Percentiles rank a stretch among this genome's conserved stretches.
These are phyloP conservation scores for Chamaea fasciata DNA, from an alignment of 2,113 vertebrate genomes.

Conservation along the genomic window DNA sequence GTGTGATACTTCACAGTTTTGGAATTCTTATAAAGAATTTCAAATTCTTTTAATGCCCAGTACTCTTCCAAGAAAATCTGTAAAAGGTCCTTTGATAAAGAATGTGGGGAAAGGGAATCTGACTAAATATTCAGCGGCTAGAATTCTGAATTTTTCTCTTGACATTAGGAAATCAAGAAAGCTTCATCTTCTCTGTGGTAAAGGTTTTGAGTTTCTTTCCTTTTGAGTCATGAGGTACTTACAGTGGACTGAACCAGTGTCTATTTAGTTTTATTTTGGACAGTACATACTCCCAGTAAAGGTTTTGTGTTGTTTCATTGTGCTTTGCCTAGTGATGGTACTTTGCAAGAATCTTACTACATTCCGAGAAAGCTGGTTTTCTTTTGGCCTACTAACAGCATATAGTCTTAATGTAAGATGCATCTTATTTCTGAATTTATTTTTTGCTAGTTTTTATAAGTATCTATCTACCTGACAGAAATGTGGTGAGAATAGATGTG, in stretches of 20 bases:
- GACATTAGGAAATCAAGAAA: not conserved
- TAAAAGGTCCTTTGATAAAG: not conserved
- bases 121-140: not conserved
- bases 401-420: not conserved
- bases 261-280: not conserved
- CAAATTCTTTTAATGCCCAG: not conserved
- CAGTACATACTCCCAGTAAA: not conserved
- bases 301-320: not conserved
- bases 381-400: not conserved
- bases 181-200: not conserved
- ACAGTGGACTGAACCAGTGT: not conserved
- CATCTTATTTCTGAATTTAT: not conserved
- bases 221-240: not conserved
- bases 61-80: not conserved
- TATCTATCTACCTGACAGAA: not conserved
- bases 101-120: not conserved
- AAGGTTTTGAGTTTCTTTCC: not conserved
- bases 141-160: not conserved
- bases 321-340: not conserved
- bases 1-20: not conserved
- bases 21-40: not conserved
- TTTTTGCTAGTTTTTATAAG: not conserved
- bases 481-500: not conserved
- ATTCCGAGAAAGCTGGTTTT: not conserved
- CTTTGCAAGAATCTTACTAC: not conserved